These are phyloP conservation scores for Gonocerus acuteangulatus DNA, from an alignment of 2,888 invertebrate species.

Conservation along the genomic window DNA sequence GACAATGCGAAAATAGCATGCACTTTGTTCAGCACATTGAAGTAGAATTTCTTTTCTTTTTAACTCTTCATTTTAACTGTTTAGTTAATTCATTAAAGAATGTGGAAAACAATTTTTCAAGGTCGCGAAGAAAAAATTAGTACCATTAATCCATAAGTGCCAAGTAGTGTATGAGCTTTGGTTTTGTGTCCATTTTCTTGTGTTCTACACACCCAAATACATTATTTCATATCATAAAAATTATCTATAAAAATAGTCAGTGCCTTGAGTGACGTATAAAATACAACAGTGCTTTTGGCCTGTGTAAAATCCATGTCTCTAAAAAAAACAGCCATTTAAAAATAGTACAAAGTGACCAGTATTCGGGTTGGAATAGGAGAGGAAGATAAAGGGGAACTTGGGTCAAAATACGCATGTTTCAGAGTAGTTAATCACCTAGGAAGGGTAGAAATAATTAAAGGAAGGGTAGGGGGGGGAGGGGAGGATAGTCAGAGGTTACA, in stretches of 20 bases:
- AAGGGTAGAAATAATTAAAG: no score
- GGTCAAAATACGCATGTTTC: no score
- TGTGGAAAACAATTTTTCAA: not conserved
- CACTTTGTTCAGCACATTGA: constrained; percentile 18
- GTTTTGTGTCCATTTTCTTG: constrained; percentile 5
- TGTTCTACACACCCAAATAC: constrained; percentile 19
- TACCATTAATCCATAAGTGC: not conserved
- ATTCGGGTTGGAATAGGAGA: no score
- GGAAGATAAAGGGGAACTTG: no score
- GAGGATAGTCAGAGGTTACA: no score
- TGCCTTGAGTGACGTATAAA: constrained; percentile 14
- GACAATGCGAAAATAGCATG: constrained; percentile 17
- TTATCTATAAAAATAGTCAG: not conserved
- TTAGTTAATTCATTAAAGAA: not conserved
- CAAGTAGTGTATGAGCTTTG: constrained; percentile 21
- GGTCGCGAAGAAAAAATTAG: not conserved
- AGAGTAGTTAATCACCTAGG: no score
- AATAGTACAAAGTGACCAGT: not conserved
- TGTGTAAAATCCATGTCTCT: not conserved
- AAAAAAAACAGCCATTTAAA: not conserved
- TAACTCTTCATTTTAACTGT: no score
- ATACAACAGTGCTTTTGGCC: constrained; percentile 1
- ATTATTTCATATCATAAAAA: not conserved
- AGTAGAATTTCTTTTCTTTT: constrained; percentile 3
- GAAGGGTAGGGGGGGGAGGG: no score